These are phyloP conservation scores for Paramormyrops kingsleyae DNA, from an alignment of 2,113 vertebrate genomes.

Conservation along the genomic window DNA sequence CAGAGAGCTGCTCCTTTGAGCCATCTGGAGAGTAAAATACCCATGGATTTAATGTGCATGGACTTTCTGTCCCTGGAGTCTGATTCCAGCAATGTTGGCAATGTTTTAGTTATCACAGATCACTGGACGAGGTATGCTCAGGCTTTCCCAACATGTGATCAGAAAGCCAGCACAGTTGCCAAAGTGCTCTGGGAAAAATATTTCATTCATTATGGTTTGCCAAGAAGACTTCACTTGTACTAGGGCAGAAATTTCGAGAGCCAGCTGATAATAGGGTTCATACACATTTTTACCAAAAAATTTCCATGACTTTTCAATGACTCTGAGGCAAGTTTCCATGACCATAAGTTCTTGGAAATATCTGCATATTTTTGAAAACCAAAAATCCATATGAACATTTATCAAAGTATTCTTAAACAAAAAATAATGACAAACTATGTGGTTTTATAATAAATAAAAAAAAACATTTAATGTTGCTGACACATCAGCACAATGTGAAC, in stretches of 20 bases:
- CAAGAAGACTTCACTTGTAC: neutral
- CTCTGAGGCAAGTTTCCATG: no score
- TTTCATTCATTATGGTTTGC: neutral
- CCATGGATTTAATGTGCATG: neutral
- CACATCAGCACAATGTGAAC: no score
- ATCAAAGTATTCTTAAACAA: no score
- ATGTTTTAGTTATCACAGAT: neutral
- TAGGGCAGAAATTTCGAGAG: neutral
- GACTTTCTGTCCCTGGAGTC: neutral
- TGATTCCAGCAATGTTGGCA: neutral
- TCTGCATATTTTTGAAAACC: no score
- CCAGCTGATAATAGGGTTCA: no score
- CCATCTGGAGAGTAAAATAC: neutral
- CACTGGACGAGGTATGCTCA: neutral
- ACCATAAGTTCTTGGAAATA: no score
- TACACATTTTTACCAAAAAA: no score
- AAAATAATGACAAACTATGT: no score
- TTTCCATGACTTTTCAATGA: no score
- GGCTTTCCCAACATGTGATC: neutral
- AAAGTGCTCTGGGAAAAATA: neutral
- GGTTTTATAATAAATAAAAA: no score
- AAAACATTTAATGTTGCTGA: no score
- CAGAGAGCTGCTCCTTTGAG: neutral
- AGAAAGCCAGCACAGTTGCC: neutral
- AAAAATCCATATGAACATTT: no score